Percentiles rank a stretch among this genome's conserved stretches.
Conservation (phyloP, 1,140 invertebrate genomes). For the Anthonomus grandis region DNA sequence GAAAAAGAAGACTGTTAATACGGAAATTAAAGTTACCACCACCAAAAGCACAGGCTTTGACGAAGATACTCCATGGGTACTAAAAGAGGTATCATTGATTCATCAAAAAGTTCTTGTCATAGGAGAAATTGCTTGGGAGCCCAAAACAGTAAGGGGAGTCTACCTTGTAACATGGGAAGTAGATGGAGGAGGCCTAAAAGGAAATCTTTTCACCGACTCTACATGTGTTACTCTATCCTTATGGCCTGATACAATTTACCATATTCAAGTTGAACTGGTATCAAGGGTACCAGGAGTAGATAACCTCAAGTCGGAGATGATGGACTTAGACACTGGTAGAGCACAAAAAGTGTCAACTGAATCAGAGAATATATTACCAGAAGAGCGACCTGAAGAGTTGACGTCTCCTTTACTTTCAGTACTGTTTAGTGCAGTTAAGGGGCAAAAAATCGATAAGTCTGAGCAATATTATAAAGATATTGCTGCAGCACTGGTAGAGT, state of each 20-base stretch:
- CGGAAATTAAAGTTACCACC: slow-evolving; percentile 58
- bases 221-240: slow-evolving; percentile 72
- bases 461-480: slow-evolving; percentile 55
- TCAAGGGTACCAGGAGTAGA: slow-evolving; percentile 57
- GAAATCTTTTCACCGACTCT: slow-evolving; percentile 76
- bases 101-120: slow-evolving; percentile 71
- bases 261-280: slow-evolving; percentile 69
- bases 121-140: slow-evolving; percentile 72
- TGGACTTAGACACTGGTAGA: slow-evolving; percentile 59
- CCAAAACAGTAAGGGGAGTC: slow-evolving; percentile 59
- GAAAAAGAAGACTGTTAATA: slow-evolving; percentile 54
- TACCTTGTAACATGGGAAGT: slow-evolving; percentile 82
- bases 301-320: slow-evolving; percentile 59
- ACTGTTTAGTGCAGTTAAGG: slow-evolving; percentile 56
- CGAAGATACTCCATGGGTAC: slow-evolving; percentile 56
- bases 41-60: slow-evolving; percentile 51
- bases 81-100: slow-evolving; percentile 64
- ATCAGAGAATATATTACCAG: slow-evolving; percentile 52
- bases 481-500: slow-evolving; percentile 52
- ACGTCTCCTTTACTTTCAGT: slow-evolving; percentile 58
- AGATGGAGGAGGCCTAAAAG: slow-evolving; percentile 75
- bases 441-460: slow-evolving; percentile 52
- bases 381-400: slow-evolving; percentile 45
- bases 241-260: slow-evolving; percentile 76
- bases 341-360: slow-evolving; percentile 59